Conservation (phyloP, 1,140 invertebrate species). For the Drosophila quadrilineata region DNA sequence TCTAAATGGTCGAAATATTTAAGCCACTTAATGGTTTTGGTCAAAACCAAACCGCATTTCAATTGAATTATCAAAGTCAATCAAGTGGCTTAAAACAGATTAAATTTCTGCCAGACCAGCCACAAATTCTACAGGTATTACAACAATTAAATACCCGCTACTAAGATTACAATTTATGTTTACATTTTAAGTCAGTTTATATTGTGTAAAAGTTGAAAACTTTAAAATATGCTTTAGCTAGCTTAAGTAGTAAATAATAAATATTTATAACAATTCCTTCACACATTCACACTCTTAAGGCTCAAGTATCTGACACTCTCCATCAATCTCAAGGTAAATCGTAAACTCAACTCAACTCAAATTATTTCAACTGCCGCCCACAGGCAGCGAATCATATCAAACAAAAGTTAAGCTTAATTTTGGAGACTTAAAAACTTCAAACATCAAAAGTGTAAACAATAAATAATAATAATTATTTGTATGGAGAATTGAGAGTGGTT, state of each 20-base stretch:
- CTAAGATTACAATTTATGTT: no score
- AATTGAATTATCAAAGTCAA: slow-evolving; percentile 69
- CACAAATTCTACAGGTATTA: neutral
- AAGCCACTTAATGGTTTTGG: slow-evolving; percentile 32
- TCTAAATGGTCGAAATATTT: slow-evolving; percentile 22
- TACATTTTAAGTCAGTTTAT: no score
- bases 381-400: no score
- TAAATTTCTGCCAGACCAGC: slow-evolving; percentile 23
- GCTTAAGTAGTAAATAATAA: no score
- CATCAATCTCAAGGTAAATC: slow-evolving; percentile 15
- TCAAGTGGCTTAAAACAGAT: slow-evolving; percentile 57
- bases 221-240: no score
- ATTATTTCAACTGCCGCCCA: slow-evolving; percentile 15
- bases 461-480: slow-evolving; percentile 46
- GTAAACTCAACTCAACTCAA: slow-evolving; percentile 24
- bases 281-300: slow-evolving; percentile 9
- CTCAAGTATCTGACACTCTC: slow-evolving; percentile 5
- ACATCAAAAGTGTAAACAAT: slow-evolving; percentile 59
- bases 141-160: no score
- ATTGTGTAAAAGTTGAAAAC: no score
- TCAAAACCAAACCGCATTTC: slow-evolving; percentile 44
- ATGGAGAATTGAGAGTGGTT: slow-evolving; percentile 39
- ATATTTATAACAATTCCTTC: no score
- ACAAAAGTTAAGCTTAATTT: slow-evolving; percentile 10
- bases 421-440: slow-evolving; percentile 18